A percentile compares a stretch with the other conserved stretches of the same genome.
Evolutionary conservation across 2,797 vertebrate genomes (phyloP).

Genomic region (Melanogrammus aeglefinus): DNA sequence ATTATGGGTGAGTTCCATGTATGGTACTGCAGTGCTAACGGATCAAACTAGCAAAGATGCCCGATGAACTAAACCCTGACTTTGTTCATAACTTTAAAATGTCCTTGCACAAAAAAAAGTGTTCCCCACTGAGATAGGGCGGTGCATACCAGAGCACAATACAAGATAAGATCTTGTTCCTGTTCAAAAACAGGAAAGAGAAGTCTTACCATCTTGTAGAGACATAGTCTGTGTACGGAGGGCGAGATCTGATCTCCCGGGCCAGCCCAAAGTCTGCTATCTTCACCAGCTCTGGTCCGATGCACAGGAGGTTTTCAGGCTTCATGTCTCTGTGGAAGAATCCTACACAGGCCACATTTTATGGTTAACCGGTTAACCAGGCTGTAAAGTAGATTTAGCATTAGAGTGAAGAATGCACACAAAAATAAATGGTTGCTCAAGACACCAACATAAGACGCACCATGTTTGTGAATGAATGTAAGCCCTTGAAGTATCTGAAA

Average conservation of each 20-base stretch:
- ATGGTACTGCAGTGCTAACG: no score
- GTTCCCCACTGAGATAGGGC: no score
- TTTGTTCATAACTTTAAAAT: neutral
- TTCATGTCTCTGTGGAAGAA: conserved; percentile 99
- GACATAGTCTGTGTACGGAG: conserved; percentile 97
- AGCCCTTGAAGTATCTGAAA: conserved; percentile 98
- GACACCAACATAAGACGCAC: conserved; percentile 36
- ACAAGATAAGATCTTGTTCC: neutral
- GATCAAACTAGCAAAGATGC: no score
- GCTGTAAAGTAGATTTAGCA: neutral
- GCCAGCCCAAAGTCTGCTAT: conserved; percentile 98
- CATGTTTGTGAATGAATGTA: conserved; percentile 92
- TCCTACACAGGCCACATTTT: conserved; percentile 63
- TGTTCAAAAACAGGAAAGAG: neutral
- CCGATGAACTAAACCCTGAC: no score
- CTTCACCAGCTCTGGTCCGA: conserved; percentile 97
- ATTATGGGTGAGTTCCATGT: neutral
- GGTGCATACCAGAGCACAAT: neutral
- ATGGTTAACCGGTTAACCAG: neutral
- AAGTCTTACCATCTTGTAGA: conserved; percentile 89
- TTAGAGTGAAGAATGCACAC: neutral
- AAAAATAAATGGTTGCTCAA: neutral
- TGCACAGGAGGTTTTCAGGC: conserved; percentile 96
- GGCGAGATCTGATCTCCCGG: conserved; percentile 91
- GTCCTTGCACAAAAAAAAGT: neutral